Percentiles rank a stretch among this genome's conserved stretches.
Conservation (phyloP, 2,113 vertebrate genomes). For the Sapayoa aenigma region DNA sequence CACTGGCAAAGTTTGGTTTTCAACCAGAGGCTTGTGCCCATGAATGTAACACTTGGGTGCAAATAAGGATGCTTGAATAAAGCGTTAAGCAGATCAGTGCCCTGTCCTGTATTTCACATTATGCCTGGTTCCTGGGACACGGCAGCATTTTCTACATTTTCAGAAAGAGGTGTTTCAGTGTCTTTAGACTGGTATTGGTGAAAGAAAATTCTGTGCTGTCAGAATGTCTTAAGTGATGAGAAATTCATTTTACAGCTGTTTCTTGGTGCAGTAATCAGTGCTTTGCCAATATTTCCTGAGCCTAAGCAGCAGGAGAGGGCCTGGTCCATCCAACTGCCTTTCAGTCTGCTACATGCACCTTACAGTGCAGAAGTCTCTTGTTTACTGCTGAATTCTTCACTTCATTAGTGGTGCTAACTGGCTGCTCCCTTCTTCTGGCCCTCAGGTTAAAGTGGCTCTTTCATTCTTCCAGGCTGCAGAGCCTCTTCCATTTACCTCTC, state of each 20-base stretch:
- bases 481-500: conserved; percentile 10
- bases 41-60: not conserved
- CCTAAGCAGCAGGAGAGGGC: not conserved
- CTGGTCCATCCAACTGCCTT: not conserved
- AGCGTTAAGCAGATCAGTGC: not conserved
- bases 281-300: not conserved
- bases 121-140: not conserved
- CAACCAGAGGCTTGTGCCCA: not conserved
- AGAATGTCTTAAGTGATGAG: not conserved
- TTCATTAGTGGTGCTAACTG: not conserved
- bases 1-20: not conserved
- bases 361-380: not conserved
- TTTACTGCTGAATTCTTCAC: conserved; percentile 31
- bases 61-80: not conserved
- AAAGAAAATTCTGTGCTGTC: not conserved
- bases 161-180: not conserved
- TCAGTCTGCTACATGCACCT: not conserved
- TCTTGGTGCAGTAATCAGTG: not conserved
- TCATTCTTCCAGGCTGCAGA: not conserved
- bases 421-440: not conserved
- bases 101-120: not conserved
- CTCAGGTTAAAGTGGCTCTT: conserved; percentile 32
- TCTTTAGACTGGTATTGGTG: not conserved
- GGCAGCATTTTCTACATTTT: not conserved
- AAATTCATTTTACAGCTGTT: not conserved